Base-by-base conservation (phyloP, 2,113 vertebrate species). In the Psilopsiagon aymara region DNA sequence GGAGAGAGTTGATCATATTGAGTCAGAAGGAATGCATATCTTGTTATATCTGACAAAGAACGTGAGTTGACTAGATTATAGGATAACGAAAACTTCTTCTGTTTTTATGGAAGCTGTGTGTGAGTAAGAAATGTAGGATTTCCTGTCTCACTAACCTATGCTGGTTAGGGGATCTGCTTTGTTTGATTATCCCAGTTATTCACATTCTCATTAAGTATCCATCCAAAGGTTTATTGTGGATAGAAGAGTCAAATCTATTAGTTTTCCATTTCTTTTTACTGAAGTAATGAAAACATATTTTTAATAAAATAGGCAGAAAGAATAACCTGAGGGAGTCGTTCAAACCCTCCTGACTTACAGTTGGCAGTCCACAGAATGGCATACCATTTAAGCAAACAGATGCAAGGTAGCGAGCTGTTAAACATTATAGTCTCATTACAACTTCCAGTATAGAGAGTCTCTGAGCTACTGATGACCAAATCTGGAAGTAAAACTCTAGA, bases 251-350 rank as follows among this genome's bases (percentile, higher is more conserved):
- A 89, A 94, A 88, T 90, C 92, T 96, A 73, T 94, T 95, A 51
- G 51, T 87, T 95, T 90, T 67, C 79, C 67, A 11, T 90, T 90
- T 88, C 47, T 96, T 95, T 94, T 75, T 76, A 27, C 21, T 92
- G 6, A 46, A 71, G 39, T 71, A 95, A 62, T 1, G 13, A 92
- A 96, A 96, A 37, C 43, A 55, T 79, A 47, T 92, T 96, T 96
- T 96, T 96, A 95, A 90, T 96, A 94, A 96, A 94, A 86, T 17
- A 78, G 66, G 17, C 57, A 89, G 88, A 78, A 90, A 49, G 44
- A 92, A 88, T 75, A 93, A 84, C 88, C 74, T 82, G 31, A 90
- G 86, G 92, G 82, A 95, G 73, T 88, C 67, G 27, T 73, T 94
- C 75, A 93, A 71, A 70, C 64, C 49, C 60, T 92, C 29, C 75